Evolutionary conservation across 2,888 invertebrate genomes (phyloP).

Genomic region (Masnerella sp.): DNA sequence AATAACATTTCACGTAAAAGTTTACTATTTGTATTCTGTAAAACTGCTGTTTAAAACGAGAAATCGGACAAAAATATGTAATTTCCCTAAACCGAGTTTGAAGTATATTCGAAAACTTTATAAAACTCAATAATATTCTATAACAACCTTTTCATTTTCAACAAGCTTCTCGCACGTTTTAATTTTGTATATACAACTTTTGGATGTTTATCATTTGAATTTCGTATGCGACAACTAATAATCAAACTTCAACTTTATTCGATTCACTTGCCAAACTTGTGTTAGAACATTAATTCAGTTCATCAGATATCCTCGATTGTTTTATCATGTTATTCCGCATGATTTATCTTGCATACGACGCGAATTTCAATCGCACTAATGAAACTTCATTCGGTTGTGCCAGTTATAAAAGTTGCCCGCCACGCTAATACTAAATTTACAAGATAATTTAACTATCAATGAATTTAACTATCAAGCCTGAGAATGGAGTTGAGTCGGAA

Average conservation of each 20-base stretch:
- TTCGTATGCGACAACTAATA: too few species aligned
- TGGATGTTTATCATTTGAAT: too few species aligned
- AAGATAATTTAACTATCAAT: conserved; percentile 8
- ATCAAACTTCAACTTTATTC: conserved; percentile 1
- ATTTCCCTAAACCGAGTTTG: too few species aligned
- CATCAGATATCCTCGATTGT: conserved; percentile 28
- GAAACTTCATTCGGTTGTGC: conserved; percentile 10
- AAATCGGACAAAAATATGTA: too few species aligned
- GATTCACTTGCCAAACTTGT: conserved; percentile 8
- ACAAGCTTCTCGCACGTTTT: too few species aligned
- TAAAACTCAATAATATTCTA: too few species aligned
- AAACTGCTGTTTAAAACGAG: too few species aligned
- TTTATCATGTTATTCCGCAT: conserved; percentile 38
- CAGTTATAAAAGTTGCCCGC: conserved; percentile 9
- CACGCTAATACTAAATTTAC: conserved; percentile 7
- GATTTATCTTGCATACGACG: conserved; percentile 34
- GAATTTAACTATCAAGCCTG: background rate
- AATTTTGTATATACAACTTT: too few species aligned
- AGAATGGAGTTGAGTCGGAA: conserved; percentile 12
- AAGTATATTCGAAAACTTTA: too few species aligned
- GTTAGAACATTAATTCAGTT: conserved; percentile 18
- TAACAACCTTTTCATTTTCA: too few species aligned
- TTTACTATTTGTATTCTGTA: too few species aligned
- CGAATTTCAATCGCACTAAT: conserved; percentile 31
- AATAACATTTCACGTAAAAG: too few species aligned